Base-by-base conservation (phyloP, 1,140 invertebrate species). In the Diabrotica undecimpunctata region DNA sequence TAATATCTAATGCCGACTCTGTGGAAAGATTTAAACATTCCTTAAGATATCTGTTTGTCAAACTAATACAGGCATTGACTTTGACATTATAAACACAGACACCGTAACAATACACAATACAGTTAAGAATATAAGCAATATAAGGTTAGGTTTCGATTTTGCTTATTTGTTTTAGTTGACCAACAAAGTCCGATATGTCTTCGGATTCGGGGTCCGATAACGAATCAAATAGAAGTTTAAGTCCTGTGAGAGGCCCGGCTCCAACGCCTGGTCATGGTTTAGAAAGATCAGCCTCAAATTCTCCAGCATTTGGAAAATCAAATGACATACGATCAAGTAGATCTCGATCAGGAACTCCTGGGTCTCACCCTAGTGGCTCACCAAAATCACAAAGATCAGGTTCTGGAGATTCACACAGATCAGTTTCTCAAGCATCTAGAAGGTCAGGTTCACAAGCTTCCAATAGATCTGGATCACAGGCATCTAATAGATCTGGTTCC, bases 371-470 rank as follows among this genome's bases (percentile, higher is more conserved):
- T 63, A 67, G 70, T 37, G 38, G 41, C 5, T 69, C 67, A 7
- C 54, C 38, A n/a, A 58, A 61, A 46, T 70, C 66, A 12, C 55
- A 60, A 11, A 62, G 55, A 50, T 64, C 64, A 5, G 54, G 50
- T 12, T 35, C 61, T 54, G 56, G 41, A 13, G 64, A n/a, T 35
- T 68, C 62, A n/a, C 41, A 70, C 69, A 62, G 75, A 57, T 74
- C 66, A 70, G 54, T 70, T 54, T 70, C 72, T 57, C 70, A 73
- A 61, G 64, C 58, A 6, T 76, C 78, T 5, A 72, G 67, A 7
- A 57, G 55, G 57, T 70, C 67, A 59, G 62, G 41, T 69, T 74
- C 64, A 72, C 36, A 12, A 12, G 56, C 25, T 52, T 67, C 66
- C 35, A 55, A 61, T 37, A 77, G 71, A 78, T 79, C 11, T 64